phyloP scores from a whole-genome alignment of 1,140 invertebrate genomes.

The Drosophila sechellia region DNA sequence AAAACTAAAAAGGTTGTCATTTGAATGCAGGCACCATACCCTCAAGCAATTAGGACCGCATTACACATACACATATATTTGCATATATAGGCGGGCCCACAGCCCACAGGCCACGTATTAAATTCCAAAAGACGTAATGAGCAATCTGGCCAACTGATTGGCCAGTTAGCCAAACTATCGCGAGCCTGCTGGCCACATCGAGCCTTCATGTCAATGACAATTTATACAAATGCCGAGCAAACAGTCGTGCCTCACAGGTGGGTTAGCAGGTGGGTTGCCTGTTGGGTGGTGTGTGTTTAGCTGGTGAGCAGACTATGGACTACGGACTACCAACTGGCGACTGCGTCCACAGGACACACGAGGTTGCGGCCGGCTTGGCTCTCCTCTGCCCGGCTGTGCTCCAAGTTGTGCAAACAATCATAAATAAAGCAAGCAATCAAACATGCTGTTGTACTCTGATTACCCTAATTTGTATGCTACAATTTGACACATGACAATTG shows the following conservation, averaged over 20 bases:
- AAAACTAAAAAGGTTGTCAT: background rate
- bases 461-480: constrained; percentile 68
- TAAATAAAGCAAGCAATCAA: constrained; percentile 70
- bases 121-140: constrained; percentile 2
- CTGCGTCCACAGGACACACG: constrained; percentile 12
- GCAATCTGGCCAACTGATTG: constrained; percentile 4
- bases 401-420: constrained; percentile 59
- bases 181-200: background rate
- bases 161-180: background rate
- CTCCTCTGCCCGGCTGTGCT: background rate
- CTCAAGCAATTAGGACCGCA: background rate
- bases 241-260: background rate
- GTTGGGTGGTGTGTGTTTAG: background rate
- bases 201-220: constrained; percentile 24
- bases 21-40: background rate
- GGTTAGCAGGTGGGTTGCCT: no score
- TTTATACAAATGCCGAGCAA: constrained; percentile 37
- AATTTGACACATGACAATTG: constrained; percentile 70
- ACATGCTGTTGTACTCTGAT: constrained; percentile 64
- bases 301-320: background rate
- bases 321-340: constrained; percentile 4
- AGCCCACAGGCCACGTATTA: background rate
- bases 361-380: constrained; percentile 13
- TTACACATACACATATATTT: no score
- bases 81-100: background rate